These are phyloP conservation scores for Amorpha juglandis DNA, from an alignment of 2,888 invertebrate species.

Conservation along the genomic window DNA sequence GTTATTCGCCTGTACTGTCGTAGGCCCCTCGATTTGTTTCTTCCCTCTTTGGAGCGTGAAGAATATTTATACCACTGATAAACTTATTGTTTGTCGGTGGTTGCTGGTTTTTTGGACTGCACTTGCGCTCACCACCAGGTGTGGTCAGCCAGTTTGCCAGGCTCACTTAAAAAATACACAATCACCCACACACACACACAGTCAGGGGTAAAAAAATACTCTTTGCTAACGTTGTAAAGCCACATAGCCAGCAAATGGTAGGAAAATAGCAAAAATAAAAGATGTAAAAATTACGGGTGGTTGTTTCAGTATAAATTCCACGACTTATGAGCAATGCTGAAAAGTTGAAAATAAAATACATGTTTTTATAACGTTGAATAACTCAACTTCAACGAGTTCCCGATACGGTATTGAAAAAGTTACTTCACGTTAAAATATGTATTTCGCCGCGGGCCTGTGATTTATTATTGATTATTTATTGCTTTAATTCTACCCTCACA, in stretches of 20 bases:
- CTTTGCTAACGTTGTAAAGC: too few relatives aligned
- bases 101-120: too few relatives aligned
- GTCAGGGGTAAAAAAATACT: too few relatives aligned
- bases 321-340: conserved; percentile 10
- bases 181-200: too few relatives aligned
- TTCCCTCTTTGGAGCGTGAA: too few relatives aligned
- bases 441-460: conserved; percentile 23
- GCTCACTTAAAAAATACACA: too few relatives aligned
- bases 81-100: too few relatives aligned
- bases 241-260: background rate
- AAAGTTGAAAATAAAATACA: conserved; percentile 30
- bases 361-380: conserved; percentile 27
- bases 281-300: background rate
- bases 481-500: conserved; percentile 25
- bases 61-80: too few relatives aligned
- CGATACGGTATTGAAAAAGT: conserved; percentile 36
- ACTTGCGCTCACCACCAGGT: too few relatives aligned
- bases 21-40: too few relatives aligned
- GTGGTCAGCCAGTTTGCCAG: too few relatives aligned
- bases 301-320: background rate
- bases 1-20: too few relatives aligned
- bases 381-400: conserved; percentile 26
- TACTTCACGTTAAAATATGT: conserved; percentile 28
- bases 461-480: conserved; percentile 27
- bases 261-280: background rate